A percentile compares a stretch with the other conserved stretches of the same genome.
phyloP scores from a whole-genome alignment of 2,888 invertebrate genomes.

The Epirrita christyi region DNA sequence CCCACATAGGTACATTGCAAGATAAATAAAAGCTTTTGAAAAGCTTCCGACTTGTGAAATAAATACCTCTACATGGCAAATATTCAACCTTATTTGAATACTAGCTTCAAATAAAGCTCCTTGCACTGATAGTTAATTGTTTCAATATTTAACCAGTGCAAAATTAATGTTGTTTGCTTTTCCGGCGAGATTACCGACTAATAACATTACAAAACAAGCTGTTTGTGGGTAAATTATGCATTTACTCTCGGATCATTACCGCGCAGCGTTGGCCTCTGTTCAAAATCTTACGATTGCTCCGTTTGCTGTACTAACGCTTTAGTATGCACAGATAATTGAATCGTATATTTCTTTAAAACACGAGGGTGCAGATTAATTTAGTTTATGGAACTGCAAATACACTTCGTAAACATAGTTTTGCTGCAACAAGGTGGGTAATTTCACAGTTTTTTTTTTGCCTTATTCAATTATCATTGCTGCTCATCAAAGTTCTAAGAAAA shows the following conservation, averaged over 20 bases:
- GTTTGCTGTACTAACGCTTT: slow-evolving; percentile 51
- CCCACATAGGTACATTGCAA: no score
- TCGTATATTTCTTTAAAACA: slow-evolving; percentile 31
- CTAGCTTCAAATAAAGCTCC: slow-evolving; percentile 37
- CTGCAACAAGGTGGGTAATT: no score
- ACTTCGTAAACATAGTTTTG: no score
- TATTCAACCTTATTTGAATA: slow-evolving; percentile 27
- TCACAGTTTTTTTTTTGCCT: no score
- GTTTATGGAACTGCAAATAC: slow-evolving; percentile 6
- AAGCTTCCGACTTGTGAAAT: not conserved
- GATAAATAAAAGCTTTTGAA: no score
- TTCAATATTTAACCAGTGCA: slow-evolving; percentile 76
- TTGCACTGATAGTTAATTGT: slow-evolving; percentile 74
- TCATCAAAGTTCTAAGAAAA: no score
- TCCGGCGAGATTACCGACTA: slow-evolving; percentile 82
- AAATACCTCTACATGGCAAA: slow-evolving; percentile 10
- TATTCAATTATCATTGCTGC: no score
- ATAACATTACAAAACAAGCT: slow-evolving; percentile 84
- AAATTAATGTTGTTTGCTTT: slow-evolving; percentile 80
- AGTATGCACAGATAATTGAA: slow-evolving; percentile 44
- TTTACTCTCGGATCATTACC: slow-evolving; percentile 83
- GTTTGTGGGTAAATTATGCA: slow-evolving; percentile 83
- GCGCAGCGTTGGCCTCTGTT: slow-evolving; percentile 65
- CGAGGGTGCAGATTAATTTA: slow-evolving; percentile 1
- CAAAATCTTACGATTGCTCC: slow-evolving; percentile 67